Evolutionary conservation across 2,888 invertebrate genomes (phyloP), one percentile per base, ranked within the genome.

Genomic region (Dioctria rufipes): DNA sequence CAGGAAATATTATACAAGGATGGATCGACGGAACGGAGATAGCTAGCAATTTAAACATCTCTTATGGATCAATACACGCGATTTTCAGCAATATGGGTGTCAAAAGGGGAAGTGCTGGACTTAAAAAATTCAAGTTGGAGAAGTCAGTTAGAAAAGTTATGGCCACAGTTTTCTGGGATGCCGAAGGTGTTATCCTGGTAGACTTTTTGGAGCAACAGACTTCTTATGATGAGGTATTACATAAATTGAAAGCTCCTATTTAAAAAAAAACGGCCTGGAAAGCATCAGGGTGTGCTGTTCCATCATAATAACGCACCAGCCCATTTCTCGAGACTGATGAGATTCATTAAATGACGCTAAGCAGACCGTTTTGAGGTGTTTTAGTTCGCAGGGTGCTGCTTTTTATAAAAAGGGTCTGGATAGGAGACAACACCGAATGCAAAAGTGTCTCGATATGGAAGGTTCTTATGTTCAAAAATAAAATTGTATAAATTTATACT

Each of bases 151-250:
- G 37, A 11, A 69, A 69, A 49, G 11, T 69, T 69, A 37, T 69
- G 5, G 49, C 69, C 8, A 49, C 51, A 39, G 49, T 69, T 49
- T 69, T 69, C 6, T 69, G 69, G 69, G 69, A 69, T 69, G 6
- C 51, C 49, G 25, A 67, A n/a, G 43, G 51, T 9, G 25, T 69
- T 51, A 69, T 69, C 37, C 13, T 67, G 4, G 37, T 49, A 51
- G 49, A 69, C 37, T 43, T 51, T 69, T 49, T 69, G n/a, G 51
- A 51, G 51, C 37, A 51, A 37, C 9, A 51, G 39, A 37, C 37
- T 37, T 51, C 13, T 69, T 69, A 49, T 49, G 69, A 25, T 51
- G 13, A 49, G 37, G 51, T 37, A 51, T 37, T 69, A 51, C 25
- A 51, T 13, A 51, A 69, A 49, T 69, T 69, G 4, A 67, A 43